Conservation (phyloP, 1,140 invertebrate genomes). For the Bombus pyrosoma region DNA sequence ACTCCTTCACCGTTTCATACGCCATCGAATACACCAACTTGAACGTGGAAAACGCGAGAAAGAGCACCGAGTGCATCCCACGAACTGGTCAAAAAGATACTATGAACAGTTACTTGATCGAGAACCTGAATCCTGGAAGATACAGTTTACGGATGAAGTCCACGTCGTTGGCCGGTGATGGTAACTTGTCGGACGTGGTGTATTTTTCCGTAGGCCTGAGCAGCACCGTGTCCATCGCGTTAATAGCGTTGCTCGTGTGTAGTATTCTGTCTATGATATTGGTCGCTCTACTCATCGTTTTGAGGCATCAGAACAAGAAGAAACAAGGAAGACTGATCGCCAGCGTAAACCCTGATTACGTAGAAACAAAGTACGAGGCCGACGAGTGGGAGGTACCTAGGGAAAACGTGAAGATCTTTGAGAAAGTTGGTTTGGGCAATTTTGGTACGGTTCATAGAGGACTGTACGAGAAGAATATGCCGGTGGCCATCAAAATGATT, state of each 20-base stretch:
- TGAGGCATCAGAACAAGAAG: slow-evolving; percentile 56
- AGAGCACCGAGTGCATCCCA: slow-evolving; percentile 66
- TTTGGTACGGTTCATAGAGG: slow-evolving; percentile 89
- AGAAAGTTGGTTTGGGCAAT: slow-evolving; percentile 87
- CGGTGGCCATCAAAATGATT: slow-evolving; percentile 88
- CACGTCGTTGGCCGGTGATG: slow-evolving; percentile 85
- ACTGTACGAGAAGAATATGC: slow-evolving; percentile 72
- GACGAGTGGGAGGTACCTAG: slow-evolving; percentile 88
- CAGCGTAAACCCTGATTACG: slow-evolving; percentile 78
- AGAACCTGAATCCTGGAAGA: slow-evolving; percentile 84
- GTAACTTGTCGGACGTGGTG: slow-evolving; percentile 80
- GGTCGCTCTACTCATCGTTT: slow-evolving; percentile 4
- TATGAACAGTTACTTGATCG: slow-evolving; percentile 51
- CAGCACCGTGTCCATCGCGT: slow-evolving; percentile 34
- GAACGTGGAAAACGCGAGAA: slow-evolving; percentile 73
- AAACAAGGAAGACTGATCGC: slow-evolving; percentile 73
- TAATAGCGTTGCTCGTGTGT: slow-evolving; percentile 50
- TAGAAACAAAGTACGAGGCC: slow-evolving; percentile 82
- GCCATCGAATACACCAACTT: slow-evolving; percentile 83
- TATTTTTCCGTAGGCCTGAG: slow-evolving; percentile 65
- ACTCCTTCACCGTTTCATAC: slow-evolving; percentile 86
- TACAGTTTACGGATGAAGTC: slow-evolving; percentile 86
- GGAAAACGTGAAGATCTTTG: slow-evolving; percentile 83
- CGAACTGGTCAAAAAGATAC: background rate
- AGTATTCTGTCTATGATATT: slow-evolving; percentile 3